Conservation (phyloP, 2,888 invertebrate species). For the Bellardia pandia region DNA sequence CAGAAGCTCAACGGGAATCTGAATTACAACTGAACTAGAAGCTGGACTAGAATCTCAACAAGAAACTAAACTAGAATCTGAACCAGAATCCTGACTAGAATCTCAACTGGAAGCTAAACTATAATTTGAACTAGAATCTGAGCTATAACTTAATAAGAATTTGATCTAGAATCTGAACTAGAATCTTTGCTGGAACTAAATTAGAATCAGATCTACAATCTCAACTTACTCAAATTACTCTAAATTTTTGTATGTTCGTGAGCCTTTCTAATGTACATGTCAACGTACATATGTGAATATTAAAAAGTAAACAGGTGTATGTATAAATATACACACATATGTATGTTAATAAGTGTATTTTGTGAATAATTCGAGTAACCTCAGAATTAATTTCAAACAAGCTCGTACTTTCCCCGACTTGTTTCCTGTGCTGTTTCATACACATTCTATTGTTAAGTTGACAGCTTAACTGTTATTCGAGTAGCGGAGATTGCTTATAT, state of each 20-base stretch:
- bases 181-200: too few species aligned
- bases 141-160: too few species aligned
- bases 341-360: background rate
- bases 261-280: background rate
- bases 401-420: background rate
- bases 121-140: too few species aligned
- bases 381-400: conserved; percentile 19
- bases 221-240: too few species aligned
- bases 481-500: background rate
- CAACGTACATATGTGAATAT: background rate
- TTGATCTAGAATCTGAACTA: too few species aligned
- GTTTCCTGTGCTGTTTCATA: background rate
- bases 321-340: background rate
- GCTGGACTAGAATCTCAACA: too few species aligned
- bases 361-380: conserved; percentile 3
- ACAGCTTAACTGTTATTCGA: background rate
- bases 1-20: too few species aligned
- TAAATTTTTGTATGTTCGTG: background rate
- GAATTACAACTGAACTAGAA: too few species aligned
- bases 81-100: too few species aligned
- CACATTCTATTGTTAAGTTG: background rate
- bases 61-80: too few species aligned
- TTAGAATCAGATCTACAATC: too few species aligned
- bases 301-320: background rate
- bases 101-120: too few species aligned